Base-by-base conservation (phyloP, 1,140 invertebrate species). In the Meteorus sp. region DNA sequence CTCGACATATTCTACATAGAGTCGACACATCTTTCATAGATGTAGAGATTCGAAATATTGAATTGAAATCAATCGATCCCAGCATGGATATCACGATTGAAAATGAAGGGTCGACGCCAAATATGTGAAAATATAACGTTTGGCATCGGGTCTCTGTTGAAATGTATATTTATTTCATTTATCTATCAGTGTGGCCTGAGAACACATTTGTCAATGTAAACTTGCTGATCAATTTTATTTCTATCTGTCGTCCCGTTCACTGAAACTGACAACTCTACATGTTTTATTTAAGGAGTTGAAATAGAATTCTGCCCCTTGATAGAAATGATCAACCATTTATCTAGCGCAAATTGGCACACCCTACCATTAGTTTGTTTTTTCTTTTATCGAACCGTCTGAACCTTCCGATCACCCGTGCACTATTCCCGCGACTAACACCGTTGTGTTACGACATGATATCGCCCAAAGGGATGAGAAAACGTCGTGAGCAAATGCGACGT, bases 21-120 rank as follows among this genome's bases (percentile, higher is more conserved):
- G 74, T 74, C 67, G 68, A 70, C 72, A 74, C 73, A 74, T 74
- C 68, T 71, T 51, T 25, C 29, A 39, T 69, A 66, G 61, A 63
- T 63, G 55, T 60, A 61, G 66, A 66, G 65, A 65, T 29, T 66
- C 51, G 59, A 60, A 54, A 65, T 67, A 67, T 66, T 60, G 55
- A 60, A 58, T 63, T 41, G 67, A 60, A 33, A 33, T n/a, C n/a
- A n/a, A n/a, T n/a, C n/a, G n/a, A n/a, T n/a, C n/a, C n/a, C n/a
- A n/a, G n/a, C n/a, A n/a, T n/a, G n/a, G n/a, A n/a, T n/a, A n/a
- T n/a, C n/a, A n/a, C n/a, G n/a, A n/a, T n/a, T n/a, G n/a, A n/a
- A n/a, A n/a, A n/a, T n/a, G n/a, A n/a, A n/a, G n/a, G n/a, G n/a
- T n/a, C n/a, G n/a, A n/a, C n/a, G n/a, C n/a, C n/a, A n/a, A n/a